Base-by-base conservation (phyloP, 2,888 invertebrate species). In the Archaeoteleia sp. region DNA sequence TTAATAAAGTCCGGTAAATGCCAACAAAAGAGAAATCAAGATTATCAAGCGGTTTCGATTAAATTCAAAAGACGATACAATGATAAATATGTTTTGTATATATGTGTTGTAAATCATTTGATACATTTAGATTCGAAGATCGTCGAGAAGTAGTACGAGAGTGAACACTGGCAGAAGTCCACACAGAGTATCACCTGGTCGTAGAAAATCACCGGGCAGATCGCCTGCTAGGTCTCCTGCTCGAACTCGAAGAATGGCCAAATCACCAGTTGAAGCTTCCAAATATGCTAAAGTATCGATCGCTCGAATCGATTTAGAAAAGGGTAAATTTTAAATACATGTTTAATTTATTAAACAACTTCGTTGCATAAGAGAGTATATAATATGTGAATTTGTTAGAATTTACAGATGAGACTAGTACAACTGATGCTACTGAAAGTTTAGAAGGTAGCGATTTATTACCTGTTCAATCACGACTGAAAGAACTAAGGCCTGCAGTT, bases 281-380 rank as follows among this genome's bases (percentile, higher is more conserved):
- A 78, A 70, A 63, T 67, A 74, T 45, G 74, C 81, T 27, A 79
- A 78, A 37, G 61, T 82, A 32, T 75, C 79, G 6, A 58, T 81
- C 17, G 63, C 78, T 2, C 73, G 78, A 42, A 66, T 79, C 40
- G 80, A 82, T 8, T 25, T 72, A 2, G 60, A 77, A 14, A 75
- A 71, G 67, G 75, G 78, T 69, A 34, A 30, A 29, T 45, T 27
- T 42, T 20, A 23, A 3, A 23, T 23, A 23, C 23, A 23, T 23
- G 4, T 23, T 23, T 23, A 23, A 23, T 23, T 7, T 23, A 23
- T 23, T 23, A 7, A 23, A 23, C 3, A 23, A 23, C 7, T 7
- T 23, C 4, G 4, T 7, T 23, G 4, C 23, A 23, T 5, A 23
- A 23, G 7, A 23, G 7, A 23, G 7, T 5, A 23, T 5, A 7